Conservation (phyloP, 2,888 invertebrate genomes). For the Hemicrepidius hirtus region DNA sequence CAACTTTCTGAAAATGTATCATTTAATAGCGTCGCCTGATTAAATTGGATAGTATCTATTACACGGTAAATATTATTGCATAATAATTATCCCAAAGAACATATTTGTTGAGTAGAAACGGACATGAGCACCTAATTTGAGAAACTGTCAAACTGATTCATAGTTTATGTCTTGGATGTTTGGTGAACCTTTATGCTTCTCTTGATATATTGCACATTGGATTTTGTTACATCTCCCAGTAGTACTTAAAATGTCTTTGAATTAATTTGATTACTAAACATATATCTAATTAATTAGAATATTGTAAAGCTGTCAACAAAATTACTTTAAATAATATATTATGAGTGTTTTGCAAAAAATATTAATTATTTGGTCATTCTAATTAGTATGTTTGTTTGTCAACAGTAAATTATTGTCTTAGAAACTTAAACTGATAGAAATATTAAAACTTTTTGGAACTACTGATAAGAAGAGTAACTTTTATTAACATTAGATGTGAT, state of each 20-base stretch:
- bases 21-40: no score
- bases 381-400: no score
- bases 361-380: not conserved
- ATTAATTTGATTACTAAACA: no score
- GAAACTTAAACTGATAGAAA: no score
- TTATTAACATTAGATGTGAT: constrained; percentile 18
- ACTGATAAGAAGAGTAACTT: constrained; percentile 7
- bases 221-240: not conserved
- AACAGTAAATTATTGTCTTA: no score
- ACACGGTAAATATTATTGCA: not conserved
- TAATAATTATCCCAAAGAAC: not conserved
- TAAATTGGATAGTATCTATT: no score
- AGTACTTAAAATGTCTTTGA: not conserved
- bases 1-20: no score
- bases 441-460: constrained; percentile 3
- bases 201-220: constrained; percentile 9
- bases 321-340: not conserved
- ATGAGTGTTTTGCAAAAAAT: no score
- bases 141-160: not conserved
- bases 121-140: not conserved
- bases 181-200: constrained; percentile 6
- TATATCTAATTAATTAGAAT: not conserved
- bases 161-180: no score
- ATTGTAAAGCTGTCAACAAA: not conserved
- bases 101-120: not conserved